Percentiles rank a stretch among this genome's conserved stretches.
Evolutionary conservation across 2,888 invertebrate genomes (phyloP).

Genomic region (Halocaridina rubra): DNA sequence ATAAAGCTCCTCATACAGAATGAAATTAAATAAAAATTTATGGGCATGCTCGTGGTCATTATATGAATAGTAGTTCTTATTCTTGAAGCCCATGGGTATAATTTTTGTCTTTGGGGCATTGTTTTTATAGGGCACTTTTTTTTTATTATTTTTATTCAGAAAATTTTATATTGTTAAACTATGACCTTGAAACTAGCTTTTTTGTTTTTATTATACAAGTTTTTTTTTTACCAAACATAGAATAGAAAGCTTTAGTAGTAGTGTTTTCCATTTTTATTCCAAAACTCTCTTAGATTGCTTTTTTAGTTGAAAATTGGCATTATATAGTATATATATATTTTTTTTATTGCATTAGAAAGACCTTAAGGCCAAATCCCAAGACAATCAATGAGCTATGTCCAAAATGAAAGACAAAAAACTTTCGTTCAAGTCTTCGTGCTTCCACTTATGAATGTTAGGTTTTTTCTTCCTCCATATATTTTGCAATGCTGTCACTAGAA

Average conservation of each 20-base stretch:
- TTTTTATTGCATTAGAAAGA: not conserved
- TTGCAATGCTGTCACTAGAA: not conserved
- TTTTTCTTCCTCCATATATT: too few species aligned
- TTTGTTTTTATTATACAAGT: too few species aligned
- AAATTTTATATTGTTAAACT: too few species aligned
- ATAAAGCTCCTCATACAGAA: not conserved
- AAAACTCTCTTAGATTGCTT: not conserved
- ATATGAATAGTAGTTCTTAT: not conserved
- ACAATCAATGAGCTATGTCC: not conserved
- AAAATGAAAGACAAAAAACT: not conserved
- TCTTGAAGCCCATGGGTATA: not conserved
- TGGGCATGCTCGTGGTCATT: constrained; percentile 12
- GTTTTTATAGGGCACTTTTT: not conserved
- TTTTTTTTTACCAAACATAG: too few species aligned
- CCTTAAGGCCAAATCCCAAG: not conserved
- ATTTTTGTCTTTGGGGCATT: constrained; percentile 9
- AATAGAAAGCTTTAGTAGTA: too few species aligned
- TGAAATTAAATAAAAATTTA: too few species aligned
- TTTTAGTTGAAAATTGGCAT: constrained; percentile 16
- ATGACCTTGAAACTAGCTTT: too few species aligned
- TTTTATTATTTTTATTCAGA: not conserved
- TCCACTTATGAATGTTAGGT: not conserved
- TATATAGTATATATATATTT: not conserved
- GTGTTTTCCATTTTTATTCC: too few species aligned
- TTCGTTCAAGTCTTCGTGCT: not conserved